Evolutionary conservation across 1,140 invertebrate species (phyloP), one percentile per base, ranked within the genome.

Genomic region (Teleopsis dalmanni): DNA sequence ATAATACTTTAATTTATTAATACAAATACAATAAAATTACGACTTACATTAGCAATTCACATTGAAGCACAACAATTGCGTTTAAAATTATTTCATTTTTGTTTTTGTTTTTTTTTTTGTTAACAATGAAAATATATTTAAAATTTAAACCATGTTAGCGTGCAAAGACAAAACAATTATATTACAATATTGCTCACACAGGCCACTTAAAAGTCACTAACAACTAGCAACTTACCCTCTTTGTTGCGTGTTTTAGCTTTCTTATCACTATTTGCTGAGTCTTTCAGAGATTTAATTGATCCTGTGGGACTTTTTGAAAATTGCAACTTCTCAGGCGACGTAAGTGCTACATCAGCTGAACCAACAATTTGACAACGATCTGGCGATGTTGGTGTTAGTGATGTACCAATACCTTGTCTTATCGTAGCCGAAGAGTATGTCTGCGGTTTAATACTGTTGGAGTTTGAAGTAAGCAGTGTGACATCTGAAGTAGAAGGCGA

Each of bases 221-320:
- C n/a, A n/a, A n/a, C 41, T 16, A 25, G 19, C 16, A 23, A 54
- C 67, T 57, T 47, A 70, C 67, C 67, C 53, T 70, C 67, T 45
- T 70, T 70, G 34, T 70, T 70, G 13, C 67, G 57, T 14, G 62
- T 55, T 51, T 70, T 70, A 25, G 60, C 53, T 34, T 70, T 70
- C 27, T 68, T 70, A 41, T 70, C 67, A 29, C 57, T 60, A 44
- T 63, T 64, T 22, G 54, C 51, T 31, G 65, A 58, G 16, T 70
- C 65, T 44, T 70, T 70, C 5, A 70, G 50, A 16, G 67, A 70
- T 43, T 70, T 68, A 7, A 62, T 67, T 6, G 67, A 68, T 3
- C 67, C 64, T 44, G 62, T 69, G 6, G 63, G 66, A 53, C 66
- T 70, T 47, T 70, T 69, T 34, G 55, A 50, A 14, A 56, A 70